Conservation (phyloP, 53 echinoderm and acorn worm species). For the Actinopyga echinites region DNA sequence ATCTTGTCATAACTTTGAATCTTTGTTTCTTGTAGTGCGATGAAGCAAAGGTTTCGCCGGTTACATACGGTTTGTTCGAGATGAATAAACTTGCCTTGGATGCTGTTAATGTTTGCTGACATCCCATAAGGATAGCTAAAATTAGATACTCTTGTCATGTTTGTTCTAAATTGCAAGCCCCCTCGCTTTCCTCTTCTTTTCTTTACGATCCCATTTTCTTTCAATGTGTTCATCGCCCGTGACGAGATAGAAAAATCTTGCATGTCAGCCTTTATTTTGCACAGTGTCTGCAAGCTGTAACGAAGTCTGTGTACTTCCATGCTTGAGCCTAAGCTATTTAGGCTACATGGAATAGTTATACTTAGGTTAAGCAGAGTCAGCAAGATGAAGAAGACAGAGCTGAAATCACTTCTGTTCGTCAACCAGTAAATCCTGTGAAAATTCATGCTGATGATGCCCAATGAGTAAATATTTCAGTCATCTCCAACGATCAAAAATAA, state of each 20-base stretch:
- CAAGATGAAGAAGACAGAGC: background rate
- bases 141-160: background rate
- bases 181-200: background rate
- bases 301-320: background rate
- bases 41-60: background rate
- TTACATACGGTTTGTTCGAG: background rate
- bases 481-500: no score
- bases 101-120: background rate
- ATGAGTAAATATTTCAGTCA: background rate
- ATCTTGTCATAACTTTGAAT: background rate
- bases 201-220: background rate
- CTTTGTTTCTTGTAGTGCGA: conserved; percentile 10
- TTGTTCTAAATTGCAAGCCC: background rate
- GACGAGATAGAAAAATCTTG: conserved; percentile 1
- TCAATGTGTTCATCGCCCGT: background rate
- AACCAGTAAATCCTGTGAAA: background rate
- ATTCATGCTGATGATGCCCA: background rate
- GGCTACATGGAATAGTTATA: background rate
- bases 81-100: background rate
- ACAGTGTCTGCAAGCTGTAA: background rate
- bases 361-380: background rate
- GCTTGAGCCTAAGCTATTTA: background rate
- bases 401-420: background rate
- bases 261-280: background rate
- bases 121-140: background rate